These are phyloP conservation scores for Lissocephala sabroskyi DNA, from an alignment of 2,888 invertebrate species.

Conservation along the genomic window DNA sequence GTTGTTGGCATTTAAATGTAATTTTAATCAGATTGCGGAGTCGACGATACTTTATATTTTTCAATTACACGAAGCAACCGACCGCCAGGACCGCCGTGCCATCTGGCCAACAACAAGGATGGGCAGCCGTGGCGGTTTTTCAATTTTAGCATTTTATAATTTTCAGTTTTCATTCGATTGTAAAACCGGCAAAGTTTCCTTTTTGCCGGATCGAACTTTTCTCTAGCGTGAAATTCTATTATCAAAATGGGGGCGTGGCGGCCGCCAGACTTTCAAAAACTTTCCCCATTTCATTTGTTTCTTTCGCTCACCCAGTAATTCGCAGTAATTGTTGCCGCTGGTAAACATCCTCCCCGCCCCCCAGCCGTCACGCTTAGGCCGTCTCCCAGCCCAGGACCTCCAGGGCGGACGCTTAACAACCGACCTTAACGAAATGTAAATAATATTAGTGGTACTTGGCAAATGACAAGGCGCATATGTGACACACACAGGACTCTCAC, in stretches of 20 bases:
- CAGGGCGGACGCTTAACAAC: too few relatives aligned
- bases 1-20: constrained; percentile 49
- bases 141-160: constrained; percentile 45
- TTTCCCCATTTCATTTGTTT: constrained; percentile 37
- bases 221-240: constrained; percentile 38
- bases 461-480: constrained; percentile 63
- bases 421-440: constrained; percentile 59
- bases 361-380: constrained; percentile 5
- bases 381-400: too few relatives aligned
- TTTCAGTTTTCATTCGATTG: constrained; percentile 27
- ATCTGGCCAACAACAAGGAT: constrained; percentile 1
- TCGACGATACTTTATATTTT: constrained; percentile 50
- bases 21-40: constrained; percentile 61
- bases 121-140: constrained; percentile 37
- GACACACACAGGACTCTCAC: constrained; percentile 26
- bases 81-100: neutral
- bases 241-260: constrained; percentile 15
- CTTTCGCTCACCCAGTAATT: too few relatives aligned
- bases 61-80: constrained; percentile 41
- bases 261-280: constrained; percentile 10
- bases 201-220: constrained; percentile 35
- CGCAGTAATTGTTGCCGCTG: constrained; percentile 54
- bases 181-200: constrained; percentile 21
- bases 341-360: too few relatives aligned
- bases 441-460: constrained; percentile 62